These are phyloP conservation scores for Xylota sylvarum DNA, from an alignment of 2,888 invertebrate species.

Conservation along the genomic window DNA sequence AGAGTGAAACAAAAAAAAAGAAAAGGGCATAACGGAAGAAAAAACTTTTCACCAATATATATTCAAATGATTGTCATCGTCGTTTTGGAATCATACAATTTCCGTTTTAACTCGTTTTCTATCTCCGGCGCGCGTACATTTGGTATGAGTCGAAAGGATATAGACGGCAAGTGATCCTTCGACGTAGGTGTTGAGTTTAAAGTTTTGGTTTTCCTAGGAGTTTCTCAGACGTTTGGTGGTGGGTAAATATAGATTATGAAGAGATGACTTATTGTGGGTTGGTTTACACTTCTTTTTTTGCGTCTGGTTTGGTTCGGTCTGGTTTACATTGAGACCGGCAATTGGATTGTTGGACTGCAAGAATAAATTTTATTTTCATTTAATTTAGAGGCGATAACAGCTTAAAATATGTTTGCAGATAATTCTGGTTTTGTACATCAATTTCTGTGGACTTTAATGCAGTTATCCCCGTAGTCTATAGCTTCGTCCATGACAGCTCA, in stretches of 20 bases:
- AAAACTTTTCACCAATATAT: constrained; percentile 73
- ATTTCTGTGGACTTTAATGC: too few relatives aligned
- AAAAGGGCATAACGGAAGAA: constrained; percentile 28
- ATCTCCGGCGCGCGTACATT: constrained; percentile 65
- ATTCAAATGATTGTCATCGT: constrained; percentile 77
- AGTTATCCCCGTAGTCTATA: too few relatives aligned
- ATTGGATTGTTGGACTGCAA: neutral
- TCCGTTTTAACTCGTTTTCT: constrained; percentile 76
- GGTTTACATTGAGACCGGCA: constrained; percentile 5
- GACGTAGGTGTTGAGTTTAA: constrained; percentile 63
- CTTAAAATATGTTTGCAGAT: neutral
- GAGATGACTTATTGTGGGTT: constrained; percentile 52
- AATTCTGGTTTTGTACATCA: neutral
- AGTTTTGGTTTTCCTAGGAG: constrained; percentile 47
- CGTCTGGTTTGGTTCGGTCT: neutral
- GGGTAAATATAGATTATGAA: constrained; percentile 60
- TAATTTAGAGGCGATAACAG: neutral
- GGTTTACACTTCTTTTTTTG: neutral
- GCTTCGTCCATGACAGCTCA: too few relatives aligned
- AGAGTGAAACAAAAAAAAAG: neutral
- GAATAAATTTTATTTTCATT: neutral
- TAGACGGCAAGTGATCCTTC: constrained; percentile 41
- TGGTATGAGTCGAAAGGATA: constrained; percentile 47
- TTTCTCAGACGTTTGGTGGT: constrained; percentile 33
- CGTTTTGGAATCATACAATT: constrained; percentile 73